Conservation (phyloP, 1,140 invertebrate species). For the Trichonephila clavata region DNA sequence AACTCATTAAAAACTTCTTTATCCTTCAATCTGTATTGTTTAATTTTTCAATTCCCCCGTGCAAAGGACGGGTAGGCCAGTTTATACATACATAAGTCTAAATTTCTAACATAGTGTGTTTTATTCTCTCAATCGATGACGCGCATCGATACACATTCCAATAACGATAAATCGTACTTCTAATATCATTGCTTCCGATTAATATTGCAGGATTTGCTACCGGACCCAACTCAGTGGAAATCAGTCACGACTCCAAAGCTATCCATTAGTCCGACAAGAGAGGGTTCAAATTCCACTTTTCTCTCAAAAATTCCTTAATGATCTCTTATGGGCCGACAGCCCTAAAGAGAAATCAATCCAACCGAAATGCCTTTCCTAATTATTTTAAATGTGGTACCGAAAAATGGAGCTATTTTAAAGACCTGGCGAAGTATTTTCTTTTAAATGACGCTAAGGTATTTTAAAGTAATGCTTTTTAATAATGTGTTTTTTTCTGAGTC, state of each 20-base stretch:
- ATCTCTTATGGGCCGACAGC: background rate
- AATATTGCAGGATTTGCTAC: slow-evolving; percentile 1
- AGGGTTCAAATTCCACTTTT: background rate
- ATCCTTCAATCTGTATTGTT: too few species aligned
- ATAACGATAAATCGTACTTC: slow-evolving; percentile 3
- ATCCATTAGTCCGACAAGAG: background rate
- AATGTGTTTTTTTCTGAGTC: background rate
- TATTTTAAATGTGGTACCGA: background rate
- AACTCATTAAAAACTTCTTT: too few species aligned
- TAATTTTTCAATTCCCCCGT: too few species aligned
- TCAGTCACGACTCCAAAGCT: background rate
- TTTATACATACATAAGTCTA: too few species aligned
- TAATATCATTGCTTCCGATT: background rate
- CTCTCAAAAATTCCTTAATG: slow-evolving; percentile 12
- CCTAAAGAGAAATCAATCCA: slow-evolving; percentile 33
- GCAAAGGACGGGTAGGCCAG: too few species aligned
- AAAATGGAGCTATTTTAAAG: slow-evolving; percentile 13
- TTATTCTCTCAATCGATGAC: background rate
- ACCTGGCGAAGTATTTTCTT: background rate
- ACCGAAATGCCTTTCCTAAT: background rate
- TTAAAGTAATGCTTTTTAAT: slow-evolving; percentile 18
- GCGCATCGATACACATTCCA: background rate
- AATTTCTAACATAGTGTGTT: background rate
- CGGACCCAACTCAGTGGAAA: background rate
- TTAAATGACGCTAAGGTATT: background rate